A percentile compares a stretch with the other conserved stretches of the same genome.
phyloP scores from a whole-genome alignment of 92 coral and sea anemone genomes.

The Anthopleura xanthogrammica region DNA sequence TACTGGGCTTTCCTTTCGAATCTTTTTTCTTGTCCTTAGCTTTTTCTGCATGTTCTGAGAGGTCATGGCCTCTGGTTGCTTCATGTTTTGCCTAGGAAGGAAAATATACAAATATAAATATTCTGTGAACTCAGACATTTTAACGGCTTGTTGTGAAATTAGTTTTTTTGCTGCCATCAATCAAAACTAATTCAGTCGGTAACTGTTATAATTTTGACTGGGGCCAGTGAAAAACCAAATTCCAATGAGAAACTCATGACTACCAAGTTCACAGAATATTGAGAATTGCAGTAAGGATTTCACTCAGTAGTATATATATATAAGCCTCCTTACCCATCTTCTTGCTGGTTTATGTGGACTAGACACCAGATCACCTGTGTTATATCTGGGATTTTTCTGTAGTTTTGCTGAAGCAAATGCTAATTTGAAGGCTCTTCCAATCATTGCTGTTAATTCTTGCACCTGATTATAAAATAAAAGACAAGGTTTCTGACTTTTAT shows the following conservation, averaged over 20 bases:
- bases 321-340: conserved; percentile 60
- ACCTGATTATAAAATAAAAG: conserved; percentile 40
- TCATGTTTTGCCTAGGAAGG: conserved; percentile 73
- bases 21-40: conserved; percentile 47
- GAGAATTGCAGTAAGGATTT: background rate
- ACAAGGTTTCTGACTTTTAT: too few relatives aligned
- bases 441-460: conserved; percentile 70
- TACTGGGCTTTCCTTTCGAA: conserved; percentile 10
- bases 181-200: too few relatives aligned
- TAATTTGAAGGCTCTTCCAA: conserved; percentile 79
- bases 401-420: conserved; percentile 82
- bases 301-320: background rate
- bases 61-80: conserved; percentile 70
- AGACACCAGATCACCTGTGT: conserved; percentile 26
- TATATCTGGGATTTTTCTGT: conserved; percentile 47
- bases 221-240: too few relatives aligned
- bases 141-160: too few relatives aligned
- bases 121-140: too few relatives aligned
- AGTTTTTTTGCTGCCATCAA: too few relatives aligned
- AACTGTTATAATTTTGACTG: too few relatives aligned
- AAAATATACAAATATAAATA: background rate
- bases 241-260: too few relatives aligned
- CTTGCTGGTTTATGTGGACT: conserved; percentile 47
- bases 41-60: conserved; percentile 68
- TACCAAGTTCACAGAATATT: too few relatives aligned